These are phyloP conservation scores for Metopolophium dirhodum DNA, from an alignment of 1,140 invertebrate genomes.

Conservation along the genomic window DNA sequence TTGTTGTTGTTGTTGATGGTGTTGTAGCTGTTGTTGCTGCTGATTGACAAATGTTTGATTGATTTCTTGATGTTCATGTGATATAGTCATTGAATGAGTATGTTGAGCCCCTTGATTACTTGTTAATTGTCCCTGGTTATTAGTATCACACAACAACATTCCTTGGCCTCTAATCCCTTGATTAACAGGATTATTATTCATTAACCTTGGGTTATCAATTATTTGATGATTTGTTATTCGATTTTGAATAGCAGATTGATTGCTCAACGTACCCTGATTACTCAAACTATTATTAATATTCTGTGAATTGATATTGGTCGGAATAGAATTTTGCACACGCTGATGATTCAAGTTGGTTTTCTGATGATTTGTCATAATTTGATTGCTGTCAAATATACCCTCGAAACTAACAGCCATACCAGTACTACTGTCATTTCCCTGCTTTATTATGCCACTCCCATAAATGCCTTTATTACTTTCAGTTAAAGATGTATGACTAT, in stretches of 20 bases:
- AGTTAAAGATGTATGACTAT: conserved; percentile 14
- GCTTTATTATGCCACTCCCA: conserved; percentile 28
- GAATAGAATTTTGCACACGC: conserved; percentile 4
- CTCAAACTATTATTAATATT: conserved; percentile 29
- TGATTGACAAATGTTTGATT: conserved; percentile 46
- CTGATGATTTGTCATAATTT: conserved; percentile 23
- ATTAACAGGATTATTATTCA: conserved; percentile 53
- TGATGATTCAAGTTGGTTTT: conserved; percentile 56
- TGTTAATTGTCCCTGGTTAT: conserved; percentile 34
- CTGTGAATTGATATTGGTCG: conserved; percentile 10
- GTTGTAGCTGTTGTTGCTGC: not conserved
- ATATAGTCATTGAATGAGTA: not conserved
- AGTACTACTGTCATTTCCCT: not conserved
- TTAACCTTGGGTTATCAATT: conserved; percentile 55
- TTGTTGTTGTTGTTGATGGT: conserved; percentile 31
- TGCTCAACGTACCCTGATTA: conserved; percentile 31
- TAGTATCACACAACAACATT: conserved; percentile 13
- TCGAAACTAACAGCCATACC: conserved; percentile 36
- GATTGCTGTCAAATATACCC: conserved; percentile 43
- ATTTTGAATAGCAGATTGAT: conserved; percentile 20
- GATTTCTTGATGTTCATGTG: conserved; percentile 25
- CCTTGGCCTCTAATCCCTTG: conserved; percentile 42
- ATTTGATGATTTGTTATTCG: conserved; percentile 22
- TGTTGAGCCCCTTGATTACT: conserved; percentile 16
- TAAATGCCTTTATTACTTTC: conserved; percentile 42